A percentile compares a stretch with the other conserved stretches of the same genome.
phyloP scores from a whole-genome alignment of 2,888 invertebrate genomes.

The Teleiodes luculella region DNA sequence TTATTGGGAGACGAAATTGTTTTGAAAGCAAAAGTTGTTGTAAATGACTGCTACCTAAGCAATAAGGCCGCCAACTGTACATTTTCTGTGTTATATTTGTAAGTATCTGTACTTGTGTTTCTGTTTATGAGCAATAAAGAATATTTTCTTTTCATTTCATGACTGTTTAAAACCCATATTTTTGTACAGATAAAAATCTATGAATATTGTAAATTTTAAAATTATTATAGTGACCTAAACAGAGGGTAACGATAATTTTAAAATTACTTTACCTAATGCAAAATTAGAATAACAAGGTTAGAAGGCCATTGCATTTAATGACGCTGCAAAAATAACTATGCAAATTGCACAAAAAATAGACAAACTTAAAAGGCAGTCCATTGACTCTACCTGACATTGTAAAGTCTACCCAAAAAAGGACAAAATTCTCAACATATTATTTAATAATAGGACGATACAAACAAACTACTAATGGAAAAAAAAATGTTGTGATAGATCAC shows the following conservation, averaged over 20 bases:
- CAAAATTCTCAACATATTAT: conserved; percentile 18
- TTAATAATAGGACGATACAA: not conserved
- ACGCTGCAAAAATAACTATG: conserved; percentile 1
- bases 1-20: too few species aligned
- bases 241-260: not conserved
- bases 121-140: too few species aligned
- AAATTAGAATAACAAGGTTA: not conserved
- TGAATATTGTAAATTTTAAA: too few species aligned
- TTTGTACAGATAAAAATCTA: too few species aligned
- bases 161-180: too few species aligned
- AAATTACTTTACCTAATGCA: not conserved
- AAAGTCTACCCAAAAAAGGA: conserved; percentile 26
- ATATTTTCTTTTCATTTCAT: too few species aligned
- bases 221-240: too few species aligned
- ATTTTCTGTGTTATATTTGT: too few species aligned
- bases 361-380: conserved; percentile 37
- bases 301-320: conserved; percentile 1
- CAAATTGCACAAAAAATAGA: conserved; percentile 29
- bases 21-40: too few species aligned
- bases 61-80: too few species aligned
- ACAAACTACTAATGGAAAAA: not conserved
- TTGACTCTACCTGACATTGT: conserved; percentile 45
- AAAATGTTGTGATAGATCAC: not conserved
- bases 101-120: too few species aligned
- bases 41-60: too few species aligned